Conservation (phyloP, 1,140 invertebrate species). For the Colletes gigas region DNA sequence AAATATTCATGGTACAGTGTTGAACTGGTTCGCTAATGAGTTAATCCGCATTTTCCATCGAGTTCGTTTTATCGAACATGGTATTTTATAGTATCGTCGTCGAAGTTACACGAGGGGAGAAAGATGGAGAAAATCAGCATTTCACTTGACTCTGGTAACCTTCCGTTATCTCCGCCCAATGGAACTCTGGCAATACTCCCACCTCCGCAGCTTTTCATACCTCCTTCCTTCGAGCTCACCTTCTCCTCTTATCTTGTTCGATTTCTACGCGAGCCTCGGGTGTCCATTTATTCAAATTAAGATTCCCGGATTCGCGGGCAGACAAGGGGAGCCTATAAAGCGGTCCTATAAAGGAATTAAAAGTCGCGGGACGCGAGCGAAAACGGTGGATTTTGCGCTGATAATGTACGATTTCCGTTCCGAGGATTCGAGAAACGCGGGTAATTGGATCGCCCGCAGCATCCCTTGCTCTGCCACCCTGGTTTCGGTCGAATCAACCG, state of each 20-base stretch:
- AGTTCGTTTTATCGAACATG: neutral
- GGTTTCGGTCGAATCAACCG: neutral
- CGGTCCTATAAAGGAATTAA: too few relatives aligned
- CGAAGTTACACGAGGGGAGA: neutral
- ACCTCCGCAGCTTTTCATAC: neutral
- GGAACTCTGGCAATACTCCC: conserved; percentile 21
- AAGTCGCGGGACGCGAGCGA: neutral
- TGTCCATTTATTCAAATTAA: neutral
- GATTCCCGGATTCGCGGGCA: neutral
- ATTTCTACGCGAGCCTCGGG: too few relatives aligned
- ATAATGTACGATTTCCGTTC: neutral
- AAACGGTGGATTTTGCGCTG: neutral
- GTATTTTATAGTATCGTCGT: conserved; percentile 1
- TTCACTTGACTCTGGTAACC: conserved; percentile 42
- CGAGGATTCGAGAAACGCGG: neutral
- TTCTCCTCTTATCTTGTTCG: conserved; percentile 14
- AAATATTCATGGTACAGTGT: neutral
- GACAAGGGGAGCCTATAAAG: neutral
- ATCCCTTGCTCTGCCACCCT: neutral
- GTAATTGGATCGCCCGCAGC: neutral
- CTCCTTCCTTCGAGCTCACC: neutral
- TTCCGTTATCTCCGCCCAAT: conserved; percentile 43
- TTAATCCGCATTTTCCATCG: conserved; percentile 4
- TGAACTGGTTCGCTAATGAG: neutral
- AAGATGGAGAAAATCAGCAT: conserved; percentile 54